Evolutionary conservation across 2,888 invertebrate species (phyloP), one percentile per base, ranked within the genome.

Genomic region (Pollenia amentaria): DNA sequence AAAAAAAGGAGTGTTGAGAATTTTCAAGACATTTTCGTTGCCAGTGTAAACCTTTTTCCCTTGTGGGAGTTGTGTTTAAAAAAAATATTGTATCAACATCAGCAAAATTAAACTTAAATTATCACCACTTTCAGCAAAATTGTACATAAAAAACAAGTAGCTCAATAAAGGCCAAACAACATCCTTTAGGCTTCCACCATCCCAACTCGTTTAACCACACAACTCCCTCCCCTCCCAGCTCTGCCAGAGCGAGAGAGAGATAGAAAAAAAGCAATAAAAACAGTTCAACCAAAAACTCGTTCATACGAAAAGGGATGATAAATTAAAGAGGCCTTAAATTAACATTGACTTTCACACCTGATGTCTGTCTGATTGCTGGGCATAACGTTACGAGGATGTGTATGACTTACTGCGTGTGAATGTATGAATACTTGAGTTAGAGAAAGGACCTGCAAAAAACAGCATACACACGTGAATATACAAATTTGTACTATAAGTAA

Each of bases 271-370:
- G 29, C 16, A 29, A 48, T 18, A 53, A 10, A 42, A 11, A 64
- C 51, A 51, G 29, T 53, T 42, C 8, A 29, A 21, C 21, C 53
- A 53, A 53, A 51, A 16, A 53, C n/a, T 16, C 48, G 11, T 42
- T 10, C 76, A 55, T 55, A 21, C 67, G 65, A 3, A 65, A 29
- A 57, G 67, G 67, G 46, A 77, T 65, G 77, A 67, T 46, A 57
- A 67, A 67, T 77, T 29, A 77, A 65, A 46, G 55, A 77, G 67
- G 55, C 53, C 65, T 77, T 67, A 77, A 77, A 77, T 77, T 77
- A 77, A 77, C 65, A 77, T 57, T 67, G 55, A 77, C 77, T 77
- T 77, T 67, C 65, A 77, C 77, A 77, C 77, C 77, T 77, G 77
- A 77, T 67, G 77, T 38, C 55, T 67, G 77, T 38, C 55, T 65